Evolutionary conservation across 2,888 invertebrate species (phyloP).

Genomic region (Thecophora atra): DNA sequence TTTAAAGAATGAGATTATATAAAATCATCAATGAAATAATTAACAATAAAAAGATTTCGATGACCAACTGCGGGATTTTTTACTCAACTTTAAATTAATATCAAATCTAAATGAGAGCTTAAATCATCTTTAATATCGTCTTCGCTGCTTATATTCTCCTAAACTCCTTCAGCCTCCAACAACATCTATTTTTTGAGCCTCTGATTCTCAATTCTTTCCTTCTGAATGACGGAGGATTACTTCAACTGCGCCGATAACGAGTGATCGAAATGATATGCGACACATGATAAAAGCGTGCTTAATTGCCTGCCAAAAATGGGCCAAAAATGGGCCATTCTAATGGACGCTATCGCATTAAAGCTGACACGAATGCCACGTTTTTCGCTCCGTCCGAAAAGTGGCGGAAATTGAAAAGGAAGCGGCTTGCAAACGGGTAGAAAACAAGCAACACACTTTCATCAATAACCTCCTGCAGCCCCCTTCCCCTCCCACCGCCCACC

Average conservation of each 20-base stretch:
- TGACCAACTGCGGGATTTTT: too few species aligned
- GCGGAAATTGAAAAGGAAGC: conserved; percentile 57
- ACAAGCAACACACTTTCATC: conserved; percentile 36
- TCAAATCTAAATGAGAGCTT: too few species aligned
- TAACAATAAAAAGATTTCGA: too few species aligned
- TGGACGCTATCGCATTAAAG: conserved; percentile 62
- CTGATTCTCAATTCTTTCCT: too few species aligned
- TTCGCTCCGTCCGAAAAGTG: conserved; percentile 49
- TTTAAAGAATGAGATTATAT: too few species aligned
- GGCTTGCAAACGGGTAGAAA: conserved; percentile 34
- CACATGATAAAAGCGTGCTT: conserved; percentile 60
- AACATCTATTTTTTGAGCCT: too few species aligned
- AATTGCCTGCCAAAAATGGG: conserved; percentile 50
- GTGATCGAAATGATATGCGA: conserved; percentile 49
- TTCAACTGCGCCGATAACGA: conserved; percentile 28
- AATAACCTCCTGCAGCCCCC: conserved; percentile 28
- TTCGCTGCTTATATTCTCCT: too few species aligned
- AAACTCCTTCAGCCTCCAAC: too few species aligned
- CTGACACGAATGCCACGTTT: conserved; percentile 52
- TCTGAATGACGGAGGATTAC: conserved; percentile 32
- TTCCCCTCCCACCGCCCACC: neutral
- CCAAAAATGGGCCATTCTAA: conserved; percentile 47
- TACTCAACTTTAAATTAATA: too few species aligned
- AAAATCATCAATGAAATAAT: too few species aligned
- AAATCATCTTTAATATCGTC: too few species aligned